Percentiles rank a stretch among this genome's conserved stretches.
These are phyloP conservation scores for Thymelicus acteon DNA, from an alignment of 2,888 invertebrate species.

Conservation along the genomic window DNA sequence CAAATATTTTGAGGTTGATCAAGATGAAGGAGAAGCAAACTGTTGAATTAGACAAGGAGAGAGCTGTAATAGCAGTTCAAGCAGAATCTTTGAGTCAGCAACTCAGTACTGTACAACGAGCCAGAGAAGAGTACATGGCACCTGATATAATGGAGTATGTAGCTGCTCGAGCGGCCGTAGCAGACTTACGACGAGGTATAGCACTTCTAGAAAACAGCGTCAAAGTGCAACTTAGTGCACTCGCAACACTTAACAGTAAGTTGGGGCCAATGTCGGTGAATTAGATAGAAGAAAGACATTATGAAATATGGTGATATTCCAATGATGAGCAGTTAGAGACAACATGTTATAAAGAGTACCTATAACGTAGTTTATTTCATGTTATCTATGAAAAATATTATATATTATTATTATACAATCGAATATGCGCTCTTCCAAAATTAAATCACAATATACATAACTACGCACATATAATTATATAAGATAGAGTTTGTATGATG, in stretches of 20 bases:
- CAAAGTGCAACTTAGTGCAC: conserved; percentile 69
- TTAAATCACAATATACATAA: no score
- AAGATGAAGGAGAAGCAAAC: conserved; percentile 67
- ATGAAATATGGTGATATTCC: not conserved
- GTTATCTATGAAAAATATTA: conserved; percentile 2
- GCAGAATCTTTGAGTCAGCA: conserved; percentile 65
- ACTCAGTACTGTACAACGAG: conserved; percentile 65
- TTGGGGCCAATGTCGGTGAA: conserved; percentile 49
- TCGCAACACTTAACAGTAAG: conserved; percentile 64
- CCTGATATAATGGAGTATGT: conserved; percentile 86
- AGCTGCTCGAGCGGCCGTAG: conserved; percentile 75
- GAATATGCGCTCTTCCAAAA: no score
- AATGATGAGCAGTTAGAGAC: not conserved
- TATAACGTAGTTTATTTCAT: not conserved
- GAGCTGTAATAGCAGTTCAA: conserved; percentile 63
- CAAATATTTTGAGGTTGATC: conserved; percentile 68
- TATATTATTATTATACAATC: no score
- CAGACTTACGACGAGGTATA: conserved; percentile 71
- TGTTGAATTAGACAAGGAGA: conserved; percentile 70
- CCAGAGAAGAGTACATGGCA: conserved; percentile 74
- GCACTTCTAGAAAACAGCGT: conserved; percentile 66
- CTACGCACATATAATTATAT: no score
- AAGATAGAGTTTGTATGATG: no score
- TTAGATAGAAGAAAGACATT: not conserved
- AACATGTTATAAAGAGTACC: not conserved